These are phyloP conservation scores for Phortica variegata DNA, from an alignment of 1,140 invertebrate species.

Conservation along the genomic window DNA sequence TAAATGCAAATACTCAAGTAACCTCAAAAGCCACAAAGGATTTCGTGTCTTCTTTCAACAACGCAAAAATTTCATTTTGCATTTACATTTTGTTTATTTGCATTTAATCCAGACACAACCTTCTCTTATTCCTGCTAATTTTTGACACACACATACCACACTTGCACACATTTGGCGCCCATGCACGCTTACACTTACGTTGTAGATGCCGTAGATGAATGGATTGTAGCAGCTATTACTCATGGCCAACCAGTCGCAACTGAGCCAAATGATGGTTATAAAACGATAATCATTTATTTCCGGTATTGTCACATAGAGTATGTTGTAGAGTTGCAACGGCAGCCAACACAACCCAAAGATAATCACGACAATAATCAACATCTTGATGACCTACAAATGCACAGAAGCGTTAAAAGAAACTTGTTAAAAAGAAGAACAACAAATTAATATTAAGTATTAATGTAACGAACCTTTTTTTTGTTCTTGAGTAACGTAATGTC, in stretches of 20 bases:
- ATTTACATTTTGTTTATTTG: too few species aligned
- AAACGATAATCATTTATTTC: constrained; percentile 74
- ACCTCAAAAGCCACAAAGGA: too few species aligned
- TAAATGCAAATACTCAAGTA: too few species aligned
- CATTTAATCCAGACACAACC: too few species aligned
- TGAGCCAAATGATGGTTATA: constrained; percentile 79
- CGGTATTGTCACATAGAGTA: constrained; percentile 69
- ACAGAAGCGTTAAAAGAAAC: neutral
- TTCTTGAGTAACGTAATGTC: constrained; percentile 76
- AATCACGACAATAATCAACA: constrained; percentile 78
- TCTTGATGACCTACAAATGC: constrained; percentile 79
- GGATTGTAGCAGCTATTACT: constrained; percentile 85
- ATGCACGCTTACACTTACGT: constrained; percentile 64
- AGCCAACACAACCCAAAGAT: constrained; percentile 81
- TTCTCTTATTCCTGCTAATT: too few species aligned
- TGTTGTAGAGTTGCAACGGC: constrained; percentile 75
- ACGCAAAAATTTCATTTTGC: too few species aligned
- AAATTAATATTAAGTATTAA: neutral
- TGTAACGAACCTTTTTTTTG: constrained; percentile 72
- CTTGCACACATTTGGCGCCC: constrained; percentile 6
- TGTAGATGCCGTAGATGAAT: constrained; percentile 83
- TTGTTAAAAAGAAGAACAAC: neutral
- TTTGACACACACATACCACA: constrained; percentile 10
- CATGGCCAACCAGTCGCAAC: constrained; percentile 84
- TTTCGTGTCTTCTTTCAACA: too few species aligned